Conservation (phyloP, 2,113 vertebrate species). For the Eleginops maclovinus region DNA sequence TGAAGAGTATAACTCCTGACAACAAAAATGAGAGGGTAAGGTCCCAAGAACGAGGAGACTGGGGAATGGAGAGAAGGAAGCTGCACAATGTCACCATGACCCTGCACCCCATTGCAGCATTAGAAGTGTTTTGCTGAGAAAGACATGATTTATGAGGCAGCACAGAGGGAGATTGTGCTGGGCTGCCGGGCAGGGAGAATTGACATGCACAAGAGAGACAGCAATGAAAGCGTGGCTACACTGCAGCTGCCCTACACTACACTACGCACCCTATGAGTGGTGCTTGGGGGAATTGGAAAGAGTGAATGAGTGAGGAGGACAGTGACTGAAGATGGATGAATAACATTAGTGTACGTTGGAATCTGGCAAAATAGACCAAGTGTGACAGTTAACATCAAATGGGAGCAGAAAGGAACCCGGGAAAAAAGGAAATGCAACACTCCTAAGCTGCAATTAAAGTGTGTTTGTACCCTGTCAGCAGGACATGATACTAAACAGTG, state of each 20-base stretch:
- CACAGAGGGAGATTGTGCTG: constrained; percentile 82
- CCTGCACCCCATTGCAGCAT: constrained; percentile 33
- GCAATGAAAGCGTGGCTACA: constrained; percentile 63
- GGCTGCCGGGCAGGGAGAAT: constrained; percentile 69
- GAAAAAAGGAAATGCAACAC: constrained; percentile 21
- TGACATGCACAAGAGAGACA: constrained; percentile 81
- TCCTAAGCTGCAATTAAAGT: constrained; percentile 19
- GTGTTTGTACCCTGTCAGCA: constrained; percentile 21
- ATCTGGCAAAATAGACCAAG: constrained; percentile 41
- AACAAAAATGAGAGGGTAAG: neutral
- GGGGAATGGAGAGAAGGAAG: constrained; percentile 30
- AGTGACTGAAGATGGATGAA: constrained; percentile 59
- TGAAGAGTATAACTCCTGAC: constrained; percentile 14
- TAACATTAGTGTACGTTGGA: constrained; percentile 54
- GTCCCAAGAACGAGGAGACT: neutral
- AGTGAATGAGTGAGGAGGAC: constrained; percentile 62
- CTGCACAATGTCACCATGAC: constrained; percentile 26
- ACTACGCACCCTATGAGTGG: constrained; percentile 56
- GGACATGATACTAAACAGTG: constrained; percentile 46
- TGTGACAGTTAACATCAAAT: constrained; percentile 22
- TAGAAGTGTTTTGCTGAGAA: constrained; percentile 53
- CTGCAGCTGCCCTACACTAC: constrained; percentile 78
- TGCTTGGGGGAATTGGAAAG: constrained; percentile 35
- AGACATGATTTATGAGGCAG: constrained; percentile 76
- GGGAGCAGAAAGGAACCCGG: constrained; percentile 1